Base-by-base conservation (phyloP, 23 tunicate species). In the Aplidium turbinatum region DNA sequence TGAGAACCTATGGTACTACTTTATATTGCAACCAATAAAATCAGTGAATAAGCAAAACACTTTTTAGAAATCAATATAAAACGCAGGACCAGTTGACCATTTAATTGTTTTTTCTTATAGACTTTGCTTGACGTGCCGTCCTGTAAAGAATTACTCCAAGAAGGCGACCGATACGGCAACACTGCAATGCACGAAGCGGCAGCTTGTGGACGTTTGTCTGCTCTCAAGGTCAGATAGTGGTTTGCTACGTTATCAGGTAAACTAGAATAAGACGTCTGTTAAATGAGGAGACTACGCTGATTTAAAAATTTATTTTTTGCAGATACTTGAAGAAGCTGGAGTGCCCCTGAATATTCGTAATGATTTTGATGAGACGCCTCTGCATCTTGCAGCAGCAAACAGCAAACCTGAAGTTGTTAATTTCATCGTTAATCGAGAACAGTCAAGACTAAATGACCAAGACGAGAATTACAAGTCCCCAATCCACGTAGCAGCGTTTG, bases 381-480 rank as follows among this genome's bases (percentile, higher is more conserved):
- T 80, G 39, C 77, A 68, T 31, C 4, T 69, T 11, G 85, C 85
- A 28, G 68, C 73, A 16, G 9, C 36, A 33, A 38, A 57, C 22
- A 63, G 64, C n/a, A 57, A 69, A 18, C n/a, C 13, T 16, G 33
- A 80, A 25, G 35, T 69, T 23, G 65, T 80, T 21, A 74, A 34
- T 11, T 69, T 38, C 19, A 80, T 80, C 31, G 62, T 80, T 22
- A 1, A 22, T 2, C 25, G 39, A 19, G 64, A 80, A 11, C 32
- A 33, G 21, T 27, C 77, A 0, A 21, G 46, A 1, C 71, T 80
- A 1, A 80, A 69, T 56, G 77, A 80, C 22, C 69, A 68, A 30
- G 85, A 80, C 48, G 85, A 68, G 31, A 28, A 31, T 56, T 80
- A 77, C 1, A 67, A 69, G 20, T 60, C 72, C 25, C 62, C 87